Base-by-base conservation (phyloP, 2,113 vertebrate species). In the Scopus umbretta region DNA sequence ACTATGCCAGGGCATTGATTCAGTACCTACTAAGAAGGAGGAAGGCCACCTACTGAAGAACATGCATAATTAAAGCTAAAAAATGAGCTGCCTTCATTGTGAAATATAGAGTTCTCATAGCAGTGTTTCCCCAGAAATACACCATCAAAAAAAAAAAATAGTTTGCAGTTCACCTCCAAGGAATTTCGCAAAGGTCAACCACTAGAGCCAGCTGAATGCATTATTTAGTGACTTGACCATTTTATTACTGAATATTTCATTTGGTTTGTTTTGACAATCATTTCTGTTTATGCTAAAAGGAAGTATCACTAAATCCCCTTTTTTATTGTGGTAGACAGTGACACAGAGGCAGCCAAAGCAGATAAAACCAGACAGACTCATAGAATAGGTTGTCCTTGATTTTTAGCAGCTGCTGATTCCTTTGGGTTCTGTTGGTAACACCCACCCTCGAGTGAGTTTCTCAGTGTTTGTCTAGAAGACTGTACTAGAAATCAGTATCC, bases 161-260 rank as follows among this genome's bases (percentile, higher is more conserved):
- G 34, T 90, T 93, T 86, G 43, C 6, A 55, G 40, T 94, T 91
- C 42, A 87, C 36, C 90, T 78, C 65, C 56, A 62, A 88, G 78
- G 49, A 86, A 74, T 88, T 96, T 91, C 65, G 34, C 49, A 79
- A 94, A 95, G 88, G 87, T 89, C 92, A 91, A 50, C 68, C 34
- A 59, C 40, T 14, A 70, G 56, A 88, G 47, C 43, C 76, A 94
- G 42, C 1, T 72, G 42, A 80, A 95, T 90, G 59, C 63, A 93
- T 96, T 95, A 92, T 93, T 95, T 86, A 97, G 63, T 72, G 76
- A 91, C 45, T 58, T 91, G 72, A 43, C 53, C 79, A 79, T 92
- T 95, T 91, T 80, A 78, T 75, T 75, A 70, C 36, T 79, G 72
- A 93, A 94, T 95, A 86, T 93, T 96, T 96, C n/a, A 96, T 65